A percentile compares a stretch with the other conserved stretches of the same genome.
phyloP scores from a whole-genome alignment of 2,113 vertebrate species.

The Numida meleagris region DNA sequence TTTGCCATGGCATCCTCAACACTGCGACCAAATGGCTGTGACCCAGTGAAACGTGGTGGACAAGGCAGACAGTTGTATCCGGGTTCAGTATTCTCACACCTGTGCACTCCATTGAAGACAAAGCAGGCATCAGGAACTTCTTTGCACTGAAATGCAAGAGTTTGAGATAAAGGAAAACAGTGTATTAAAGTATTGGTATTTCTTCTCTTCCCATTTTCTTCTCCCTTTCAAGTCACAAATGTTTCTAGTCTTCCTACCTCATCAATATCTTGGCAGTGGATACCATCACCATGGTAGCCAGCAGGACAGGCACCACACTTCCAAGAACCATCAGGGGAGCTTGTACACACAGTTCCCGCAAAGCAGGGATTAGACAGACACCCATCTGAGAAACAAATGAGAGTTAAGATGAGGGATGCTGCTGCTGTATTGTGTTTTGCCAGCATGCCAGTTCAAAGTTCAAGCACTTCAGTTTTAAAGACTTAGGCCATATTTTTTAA shows the following conservation, averaged over 20 bases:
- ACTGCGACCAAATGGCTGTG: constrained; percentile 90
- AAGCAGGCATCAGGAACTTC: constrained; percentile 93
- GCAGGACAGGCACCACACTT: constrained; percentile 90
- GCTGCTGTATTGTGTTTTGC: not conserved
- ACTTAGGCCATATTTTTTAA: not conserved
- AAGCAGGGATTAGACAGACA: constrained; percentile 98
- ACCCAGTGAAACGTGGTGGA: constrained; percentile 89
- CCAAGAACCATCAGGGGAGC: constrained; percentile 93
- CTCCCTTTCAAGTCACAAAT: not conserved
- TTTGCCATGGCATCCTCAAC: constrained; percentile 88
- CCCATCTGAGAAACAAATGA: constrained; percentile 82
- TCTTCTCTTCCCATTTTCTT: not conserved
- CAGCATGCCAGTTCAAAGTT: not conserved
- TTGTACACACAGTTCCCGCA: constrained; percentile 86
- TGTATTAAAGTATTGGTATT: not conserved
- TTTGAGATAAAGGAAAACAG: not conserved
- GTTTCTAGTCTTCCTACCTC: constrained; percentile 80
- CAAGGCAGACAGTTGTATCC: constrained; percentile 97
- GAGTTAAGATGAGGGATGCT: not conserved
- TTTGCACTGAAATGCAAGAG: constrained; percentile 80
- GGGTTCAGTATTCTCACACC: constrained; percentile 93
- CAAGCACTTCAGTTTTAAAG: not conserved
- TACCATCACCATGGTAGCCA: constrained; percentile 91
- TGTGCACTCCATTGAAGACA: constrained; percentile 86
- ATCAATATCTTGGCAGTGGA: constrained; percentile 90